Conservation (phyloP, 2,797 vertebrate species). For the Netta rufina region DNA sequence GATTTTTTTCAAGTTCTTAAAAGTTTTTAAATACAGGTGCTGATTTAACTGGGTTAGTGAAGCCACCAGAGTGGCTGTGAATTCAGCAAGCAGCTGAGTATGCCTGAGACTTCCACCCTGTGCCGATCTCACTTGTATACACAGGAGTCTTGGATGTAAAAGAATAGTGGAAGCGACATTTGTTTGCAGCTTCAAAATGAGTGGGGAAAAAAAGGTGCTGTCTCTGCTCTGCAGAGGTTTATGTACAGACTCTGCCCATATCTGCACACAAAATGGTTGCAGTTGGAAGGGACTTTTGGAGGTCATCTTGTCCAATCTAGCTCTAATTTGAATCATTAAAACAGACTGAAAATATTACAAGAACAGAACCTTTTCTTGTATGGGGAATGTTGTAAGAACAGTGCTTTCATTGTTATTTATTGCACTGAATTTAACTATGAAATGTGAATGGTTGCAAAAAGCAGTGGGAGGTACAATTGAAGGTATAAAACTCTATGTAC, state of each 20-base stretch:
- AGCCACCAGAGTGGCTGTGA: neutral
- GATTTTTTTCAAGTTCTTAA: neutral
- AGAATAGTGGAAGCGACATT: neutral
- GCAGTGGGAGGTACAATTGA: neutral
- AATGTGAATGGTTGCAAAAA: neutral
- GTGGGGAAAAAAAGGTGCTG: neutral
- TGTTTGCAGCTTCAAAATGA: neutral
- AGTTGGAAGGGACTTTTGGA: neutral
- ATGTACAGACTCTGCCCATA: neutral
- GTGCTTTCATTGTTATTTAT: neutral
- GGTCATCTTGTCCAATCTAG: neutral
- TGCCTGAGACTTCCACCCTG: neutral
- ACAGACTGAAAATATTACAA: neutral
- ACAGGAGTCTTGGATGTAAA: neutral
- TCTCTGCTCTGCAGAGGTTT: neutral
- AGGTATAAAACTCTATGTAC: neutral
- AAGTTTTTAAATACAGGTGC: neutral
- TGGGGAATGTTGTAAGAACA: neutral
- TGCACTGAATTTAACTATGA: neutral
- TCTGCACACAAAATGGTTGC: neutral
- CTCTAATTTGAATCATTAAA: neutral
- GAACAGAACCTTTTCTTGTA: neutral
- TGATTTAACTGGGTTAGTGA: neutral
- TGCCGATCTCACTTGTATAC: neutral
- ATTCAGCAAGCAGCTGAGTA: neutral